Base-by-base conservation (phyloP, 2,888 invertebrate species). In the Cephus pygmeus region DNA sequence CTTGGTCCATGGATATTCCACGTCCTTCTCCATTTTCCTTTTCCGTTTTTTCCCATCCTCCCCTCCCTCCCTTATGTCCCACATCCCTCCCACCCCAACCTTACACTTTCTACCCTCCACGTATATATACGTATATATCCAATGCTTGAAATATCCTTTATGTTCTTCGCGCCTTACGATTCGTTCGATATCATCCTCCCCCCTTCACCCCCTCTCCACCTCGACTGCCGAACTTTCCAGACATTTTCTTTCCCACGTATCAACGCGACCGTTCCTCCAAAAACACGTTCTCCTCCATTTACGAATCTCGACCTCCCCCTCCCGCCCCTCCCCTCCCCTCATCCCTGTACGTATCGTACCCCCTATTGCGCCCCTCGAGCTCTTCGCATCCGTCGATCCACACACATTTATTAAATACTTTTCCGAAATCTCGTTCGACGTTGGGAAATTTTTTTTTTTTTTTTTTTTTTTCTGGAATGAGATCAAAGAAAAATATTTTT, bases 1-100 rank as follows among this genome's bases (percentile, higher is more conserved):
- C 81, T 83, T 79, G 76, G 75, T 9, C 56, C 56, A 23, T 56
- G 56, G 56, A 56, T 56, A 56, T 56, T 56, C 56, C 56, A 56
- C 40, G 56, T 56, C 56, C 56, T 23, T 56, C 56, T 23, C 56
- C 56, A 23, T 56, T 56, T 56, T 56, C 23, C 56, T 1, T 56
- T 23, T 56, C 9, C 56, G 2, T 56, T 56, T 23, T 56, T 40
- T 40, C 15, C 23, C 35, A 35, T 3, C 35, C 35, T 12, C 12
- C 12, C 3, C 3, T 1, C 12, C 35, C 12, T 2, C 23, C 23
- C 56, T 23, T 56, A 56, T 23, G 56, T 56, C 56, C 56, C 23
- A 56, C 56, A 6, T 0, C 56, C 56, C 23, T 9, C 56, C 1
- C 15, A 15, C 23, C 23, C 23, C 12, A 40, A 2, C 15, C 56